These are phyloP conservation scores for Pygoscelis antarcticus DNA, from an alignment of 2,113 vertebrate species.

Conservation along the genomic window DNA sequence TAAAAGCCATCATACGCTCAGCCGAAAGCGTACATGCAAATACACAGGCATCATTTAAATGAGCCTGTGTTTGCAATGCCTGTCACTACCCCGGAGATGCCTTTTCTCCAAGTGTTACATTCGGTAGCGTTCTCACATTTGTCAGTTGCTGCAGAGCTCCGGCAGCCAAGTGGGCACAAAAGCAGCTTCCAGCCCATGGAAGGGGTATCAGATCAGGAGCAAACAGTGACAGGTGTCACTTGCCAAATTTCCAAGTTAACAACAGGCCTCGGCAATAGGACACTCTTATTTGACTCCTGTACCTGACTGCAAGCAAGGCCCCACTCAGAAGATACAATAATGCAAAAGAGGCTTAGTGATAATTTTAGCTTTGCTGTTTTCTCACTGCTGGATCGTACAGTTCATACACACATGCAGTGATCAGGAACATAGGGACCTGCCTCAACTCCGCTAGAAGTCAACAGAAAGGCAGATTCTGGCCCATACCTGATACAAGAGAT, in stretches of 20 bases:
- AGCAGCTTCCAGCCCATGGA: constrained; percentile 32
- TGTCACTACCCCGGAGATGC: background rate
- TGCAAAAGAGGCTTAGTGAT: background rate
- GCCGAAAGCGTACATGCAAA: background rate
- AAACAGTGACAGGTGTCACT: background rate
- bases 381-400: background rate
- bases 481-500: background rate
- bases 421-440: background rate
- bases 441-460: background rate
- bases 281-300: background rate
- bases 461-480: background rate
- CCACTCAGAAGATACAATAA: background rate
- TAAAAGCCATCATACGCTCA: background rate
- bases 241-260: constrained; percentile 11
- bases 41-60: background rate
- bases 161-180: background rate
- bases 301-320: background rate
- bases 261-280: background rate
- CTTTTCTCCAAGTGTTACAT: background rate
- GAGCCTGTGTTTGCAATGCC: background rate
- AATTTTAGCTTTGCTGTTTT: background rate
- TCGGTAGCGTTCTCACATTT: background rate
- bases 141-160: background rate
- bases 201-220: constrained; percentile 6
- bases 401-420: background rate